Percentiles rank a stretch among this genome's conserved stretches.
Evolutionary conservation across 2,888 invertebrate genomes (phyloP).

Genomic region (Listrodromus nycthemerus): DNA sequence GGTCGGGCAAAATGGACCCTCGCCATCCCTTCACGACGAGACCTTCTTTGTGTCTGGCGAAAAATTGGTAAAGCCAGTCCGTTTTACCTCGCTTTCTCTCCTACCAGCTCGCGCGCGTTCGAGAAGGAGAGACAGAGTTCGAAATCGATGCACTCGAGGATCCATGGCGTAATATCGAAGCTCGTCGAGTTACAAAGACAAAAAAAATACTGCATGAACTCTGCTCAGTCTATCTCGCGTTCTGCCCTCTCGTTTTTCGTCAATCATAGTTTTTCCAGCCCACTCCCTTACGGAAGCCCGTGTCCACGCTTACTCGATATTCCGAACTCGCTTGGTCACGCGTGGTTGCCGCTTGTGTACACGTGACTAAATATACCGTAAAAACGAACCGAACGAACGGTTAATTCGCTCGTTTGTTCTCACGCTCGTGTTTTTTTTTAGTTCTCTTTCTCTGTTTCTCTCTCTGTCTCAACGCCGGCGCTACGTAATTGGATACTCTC

Average conservation of each 20-base stretch:
- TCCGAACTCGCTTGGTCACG: conserved; percentile 34
- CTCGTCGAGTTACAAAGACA: background rate
- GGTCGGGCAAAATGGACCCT: background rate
- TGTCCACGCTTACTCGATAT: conserved; percentile 59
- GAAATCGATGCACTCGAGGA: conserved; percentile 36
- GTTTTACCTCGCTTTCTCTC: too few relatives aligned
- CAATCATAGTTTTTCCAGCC: conserved; percentile 61
- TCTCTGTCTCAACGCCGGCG: conserved; percentile 27
- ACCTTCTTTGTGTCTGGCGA: too few relatives aligned
- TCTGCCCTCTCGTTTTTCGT: conserved; percentile 39
- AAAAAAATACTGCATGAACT: conserved; percentile 32
- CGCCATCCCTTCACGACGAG: too few relatives aligned
- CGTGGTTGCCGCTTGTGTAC: conserved; percentile 58
- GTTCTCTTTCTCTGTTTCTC: conserved; percentile 33
- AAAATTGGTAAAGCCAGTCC: too few relatives aligned
- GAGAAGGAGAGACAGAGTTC: conserved; percentile 6
- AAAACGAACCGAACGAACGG: conserved; percentile 64
- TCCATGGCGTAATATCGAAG: conserved; percentile 27
- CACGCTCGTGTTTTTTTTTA: conserved; percentile 32
- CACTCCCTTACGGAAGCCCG: background rate
- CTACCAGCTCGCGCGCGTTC: too few relatives aligned
- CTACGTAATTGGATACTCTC: conserved; percentile 62
- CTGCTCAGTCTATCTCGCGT: conserved; percentile 25
- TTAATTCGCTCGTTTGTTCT: conserved; percentile 65
- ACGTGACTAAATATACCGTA: conserved; percentile 63